Conservation (phyloP, 2,888 invertebrate genomes). For the Agrochola litura region DNA sequence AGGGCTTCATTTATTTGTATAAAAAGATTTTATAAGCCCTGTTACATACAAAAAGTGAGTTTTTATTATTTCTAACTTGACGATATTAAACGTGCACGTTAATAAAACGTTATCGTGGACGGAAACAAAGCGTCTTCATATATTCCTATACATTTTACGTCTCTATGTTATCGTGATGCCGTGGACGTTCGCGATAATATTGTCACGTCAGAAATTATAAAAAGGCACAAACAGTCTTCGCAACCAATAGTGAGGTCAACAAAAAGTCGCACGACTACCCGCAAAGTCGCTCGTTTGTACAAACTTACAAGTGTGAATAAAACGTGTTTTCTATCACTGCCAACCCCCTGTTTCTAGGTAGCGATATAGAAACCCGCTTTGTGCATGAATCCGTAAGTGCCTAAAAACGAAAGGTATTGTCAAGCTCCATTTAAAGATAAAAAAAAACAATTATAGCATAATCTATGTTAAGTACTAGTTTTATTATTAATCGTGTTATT, state of each 20-base stretch:
- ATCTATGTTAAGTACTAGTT: constrained; percentile 54
- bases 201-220: background rate
- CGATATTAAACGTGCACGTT: background rate
- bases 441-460: constrained; percentile 52
- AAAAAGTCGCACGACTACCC: constrained; percentile 33
- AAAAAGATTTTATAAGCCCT: constrained; percentile 27
- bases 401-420: constrained; percentile 54
- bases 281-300: constrained; percentile 37
- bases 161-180: too few species aligned
- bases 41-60: background rate
- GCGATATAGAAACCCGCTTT: constrained; percentile 35
- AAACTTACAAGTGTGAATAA: constrained; percentile 44
- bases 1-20: constrained; percentile 26
- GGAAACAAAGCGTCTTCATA: background rate
- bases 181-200: background rate
- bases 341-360: constrained; percentile 28
- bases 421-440: constrained; percentile 47
- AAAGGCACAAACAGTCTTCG: constrained; percentile 4
- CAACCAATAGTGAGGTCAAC: constrained; percentile 43
- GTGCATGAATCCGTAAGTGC: constrained; percentile 62
- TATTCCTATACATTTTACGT: background rate
- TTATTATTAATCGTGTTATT: constrained; percentile 47
- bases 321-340: constrained; percentile 57
- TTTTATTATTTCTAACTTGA: background rate
- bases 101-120: background rate